These are phyloP conservation scores for Hydrolagus affinis DNA, from an alignment of 2,113 vertebrate species.

Conservation along the genomic window DNA sequence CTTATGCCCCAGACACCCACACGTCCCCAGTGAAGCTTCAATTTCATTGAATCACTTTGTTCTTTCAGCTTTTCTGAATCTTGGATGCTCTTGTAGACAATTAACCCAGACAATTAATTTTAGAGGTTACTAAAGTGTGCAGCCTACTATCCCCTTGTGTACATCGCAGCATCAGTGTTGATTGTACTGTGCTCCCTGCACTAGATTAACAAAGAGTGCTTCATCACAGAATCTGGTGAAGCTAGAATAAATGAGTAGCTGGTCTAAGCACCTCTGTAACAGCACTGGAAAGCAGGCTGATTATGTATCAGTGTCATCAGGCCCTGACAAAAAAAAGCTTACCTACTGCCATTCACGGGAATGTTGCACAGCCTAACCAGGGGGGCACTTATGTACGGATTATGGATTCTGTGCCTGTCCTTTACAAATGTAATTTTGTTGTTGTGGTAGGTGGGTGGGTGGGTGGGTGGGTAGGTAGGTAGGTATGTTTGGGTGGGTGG, in stretches of 20 bases:
- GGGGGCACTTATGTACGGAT: constrained; percentile 17
- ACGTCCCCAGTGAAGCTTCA: constrained; percentile 30
- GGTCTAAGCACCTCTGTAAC: constrained; percentile 39
- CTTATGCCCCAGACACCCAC: constrained; percentile 34
- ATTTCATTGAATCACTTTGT: constrained; percentile 33
- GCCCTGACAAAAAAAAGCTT: background rate
- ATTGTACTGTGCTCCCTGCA: constrained; percentile 39
- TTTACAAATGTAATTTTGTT: too few relatives aligned
- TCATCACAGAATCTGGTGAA: constrained; percentile 44
- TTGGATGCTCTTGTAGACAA: constrained; percentile 38
- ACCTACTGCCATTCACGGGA: constrained; percentile 16
- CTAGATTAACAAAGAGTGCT: constrained; percentile 42
- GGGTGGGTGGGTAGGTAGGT: constrained; percentile 10
- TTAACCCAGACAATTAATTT: constrained; percentile 47
- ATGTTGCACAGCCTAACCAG: background rate
- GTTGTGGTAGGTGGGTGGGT: too few relatives aligned
- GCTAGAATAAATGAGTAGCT: constrained; percentile 45
- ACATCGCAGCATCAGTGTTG: constrained; percentile 35
- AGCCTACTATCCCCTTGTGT: constrained; percentile 36
- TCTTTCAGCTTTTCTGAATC: constrained; percentile 35
- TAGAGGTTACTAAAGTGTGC: constrained; percentile 37
- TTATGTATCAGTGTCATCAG: constrained; percentile 25
- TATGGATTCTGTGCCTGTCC: constrained; percentile 21
- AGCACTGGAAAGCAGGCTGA: constrained; percentile 33
- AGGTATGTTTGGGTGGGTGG: constrained; percentile 13